phyloP scores from a whole-genome alignment of 2,113 vertebrate species.

The Gymnocephalus cernua region DNA sequence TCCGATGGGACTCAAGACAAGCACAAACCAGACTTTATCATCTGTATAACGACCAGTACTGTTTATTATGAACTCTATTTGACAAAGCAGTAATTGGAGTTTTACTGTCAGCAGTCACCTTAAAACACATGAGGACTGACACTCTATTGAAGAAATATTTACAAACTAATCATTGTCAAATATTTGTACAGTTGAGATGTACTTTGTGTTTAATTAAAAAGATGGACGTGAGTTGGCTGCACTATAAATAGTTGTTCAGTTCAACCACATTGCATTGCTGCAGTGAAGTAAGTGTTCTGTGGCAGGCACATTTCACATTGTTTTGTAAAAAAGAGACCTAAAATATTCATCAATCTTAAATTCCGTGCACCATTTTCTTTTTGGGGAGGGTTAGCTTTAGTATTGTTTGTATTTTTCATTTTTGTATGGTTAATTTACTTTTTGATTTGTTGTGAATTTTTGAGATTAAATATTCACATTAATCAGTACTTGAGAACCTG shows the following conservation, averaged over 20 bases:
- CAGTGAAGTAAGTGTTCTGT: conserved; percentile 55
- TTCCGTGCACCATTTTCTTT: conserved; percentile 57
- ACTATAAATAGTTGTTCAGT: conserved; percentile 43
- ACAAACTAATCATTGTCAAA: conserved; percentile 73
- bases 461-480: conserved; percentile 81
- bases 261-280: conserved; percentile 51
- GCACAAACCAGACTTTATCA: conserved; percentile 71
- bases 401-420: conserved; percentile 80
- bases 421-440: conserved; percentile 76
- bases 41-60: conserved; percentile 55
- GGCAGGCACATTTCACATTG: conserved; percentile 53
- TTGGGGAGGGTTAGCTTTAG: conserved; percentile 73
- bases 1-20: conserved; percentile 53
- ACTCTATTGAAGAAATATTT: conserved; percentile 60
- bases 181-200: conserved; percentile 75
- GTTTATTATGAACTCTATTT: conserved; percentile 56
- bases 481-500: conserved; percentile 94
- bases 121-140: conserved; percentile 37
- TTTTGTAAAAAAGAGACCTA: conserved; percentile 67
- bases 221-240: conserved; percentile 55
- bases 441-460: conserved; percentile 78
- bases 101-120: conserved; percentile 55
- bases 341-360: conserved; percentile 75
- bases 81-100: conserved; percentile 53
- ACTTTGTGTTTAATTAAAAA: conserved; percentile 69